Evolutionary conservation across 1,140 invertebrate genomes (phyloP), one percentile per base, ranked within the genome.

Genomic region (Chelonus insularis): DNA sequence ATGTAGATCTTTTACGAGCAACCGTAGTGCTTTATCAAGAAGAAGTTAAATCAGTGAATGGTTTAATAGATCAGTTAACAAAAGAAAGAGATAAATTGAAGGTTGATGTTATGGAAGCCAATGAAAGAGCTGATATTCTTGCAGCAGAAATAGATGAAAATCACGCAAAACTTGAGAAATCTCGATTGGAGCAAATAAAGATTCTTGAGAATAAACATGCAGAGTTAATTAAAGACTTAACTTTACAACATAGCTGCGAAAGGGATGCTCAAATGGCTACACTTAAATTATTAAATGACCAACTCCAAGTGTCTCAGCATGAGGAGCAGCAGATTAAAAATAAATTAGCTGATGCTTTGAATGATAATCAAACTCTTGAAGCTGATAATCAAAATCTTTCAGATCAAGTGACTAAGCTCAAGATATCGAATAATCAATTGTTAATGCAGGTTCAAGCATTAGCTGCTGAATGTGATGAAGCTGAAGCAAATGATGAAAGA

Each of bases 71-170:
- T 59, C 89, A 91, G 63, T 78, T 90, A 58, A 82, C 80, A 32
- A 84, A 83, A 54, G 92, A 89, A 69, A 85, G 88, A 66, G 87
- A 92, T 43, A 94, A 95, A 75, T 75, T 96, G 12, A 85, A 87
- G 45, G 75, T 80, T 1, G 92, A 95, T 71, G 83, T 95, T 7
- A 77, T 82, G 7, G 91, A 94, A 67, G 93, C 93, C 0, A 95
- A 95, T 68, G 84, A 89, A 25, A 81, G 93, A 61, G 90, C 92
- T 0, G 84, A 86, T 5, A 68, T 93, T 32, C 76, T 96, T 16
- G 94, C 92, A 1, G 89, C 91, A 60, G 94, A 97, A 78, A 89
- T 95, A 1, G 94, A 97, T 73, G 95, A 96, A 52, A 89, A 92
- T 68, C 92, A 96, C 75, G 83, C 86, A 0, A 84, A 88, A 37